A percentile compares a stretch with the other conserved stretches of the same genome.
Evolutionary conservation across 2,888 invertebrate species (phyloP).

Genomic region (Rhogogaster chlorosoma): DNA sequence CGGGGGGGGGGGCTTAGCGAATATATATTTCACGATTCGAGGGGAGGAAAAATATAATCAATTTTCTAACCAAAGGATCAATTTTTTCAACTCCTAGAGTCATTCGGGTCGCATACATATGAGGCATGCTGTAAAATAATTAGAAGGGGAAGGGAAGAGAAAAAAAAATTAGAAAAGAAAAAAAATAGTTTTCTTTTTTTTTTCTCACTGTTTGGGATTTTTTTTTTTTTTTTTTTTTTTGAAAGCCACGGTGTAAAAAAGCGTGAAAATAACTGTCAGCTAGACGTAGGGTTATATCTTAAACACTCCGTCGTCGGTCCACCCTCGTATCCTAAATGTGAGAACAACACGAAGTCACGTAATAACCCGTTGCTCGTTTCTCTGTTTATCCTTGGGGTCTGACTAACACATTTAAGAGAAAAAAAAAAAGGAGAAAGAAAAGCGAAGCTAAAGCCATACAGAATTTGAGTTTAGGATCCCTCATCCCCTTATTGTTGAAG

Average conservation of each 20-base stretch:
- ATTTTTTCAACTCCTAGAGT: neutral
- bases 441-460: neutral
- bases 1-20: neutral
- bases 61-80: neutral
- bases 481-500: neutral
- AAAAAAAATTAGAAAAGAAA: neutral
- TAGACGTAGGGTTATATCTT: slow-evolving; percentile 33
- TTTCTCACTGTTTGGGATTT: neutral
- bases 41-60: neutral
- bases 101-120: neutral
- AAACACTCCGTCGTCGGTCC: neutral
- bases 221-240: neutral
- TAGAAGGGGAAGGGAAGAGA: neutral
- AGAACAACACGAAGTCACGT: slow-evolving; percentile 50
- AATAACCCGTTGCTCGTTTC: slow-evolving; percentile 24
- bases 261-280: neutral
- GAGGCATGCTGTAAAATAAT: too few species aligned
- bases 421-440: neutral
- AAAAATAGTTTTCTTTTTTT: neutral
- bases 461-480: neutral
- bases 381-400: slow-evolving; percentile 18
- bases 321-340: slow-evolving; percentile 23
- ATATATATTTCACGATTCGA: neutral
- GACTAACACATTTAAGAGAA: neutral
- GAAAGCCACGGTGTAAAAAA: neutral